Conservation (phyloP, 1,140 invertebrate species). For the Aphaenogaster floridana region DNA sequence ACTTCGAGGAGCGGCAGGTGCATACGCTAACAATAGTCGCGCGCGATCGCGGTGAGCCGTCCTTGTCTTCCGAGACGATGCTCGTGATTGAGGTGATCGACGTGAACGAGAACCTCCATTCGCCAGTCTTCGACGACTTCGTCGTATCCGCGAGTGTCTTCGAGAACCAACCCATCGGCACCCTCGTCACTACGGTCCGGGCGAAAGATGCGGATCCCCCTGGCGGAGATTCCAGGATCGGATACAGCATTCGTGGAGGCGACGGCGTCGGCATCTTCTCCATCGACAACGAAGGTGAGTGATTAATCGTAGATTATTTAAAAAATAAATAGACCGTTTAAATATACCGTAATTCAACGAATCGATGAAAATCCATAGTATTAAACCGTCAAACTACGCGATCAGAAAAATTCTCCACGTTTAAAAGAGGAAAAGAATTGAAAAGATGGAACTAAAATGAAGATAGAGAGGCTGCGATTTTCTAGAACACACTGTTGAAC, state of each 20-base stretch:
- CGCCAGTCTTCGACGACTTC: conserved; percentile 95
- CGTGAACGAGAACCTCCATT: conserved; percentile 96
- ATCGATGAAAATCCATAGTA: not conserved
- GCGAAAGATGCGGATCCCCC: conserved; percentile 93
- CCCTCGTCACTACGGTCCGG: conserved; percentile 91
- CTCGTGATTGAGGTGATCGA: conserved; percentile 96
- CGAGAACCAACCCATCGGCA: conserved; percentile 92
- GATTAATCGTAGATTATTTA: not conserved
- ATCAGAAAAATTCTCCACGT: not conserved
- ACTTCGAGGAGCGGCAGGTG: conserved; percentile 95
- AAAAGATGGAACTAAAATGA: not conserved
- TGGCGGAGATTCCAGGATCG: conserved; percentile 92
- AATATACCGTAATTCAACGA: not conserved
- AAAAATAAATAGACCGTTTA: too few relatives aligned
- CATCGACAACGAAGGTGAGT: conserved; percentile 95
- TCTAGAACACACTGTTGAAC: not conserved
- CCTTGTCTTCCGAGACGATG: conserved; percentile 91
- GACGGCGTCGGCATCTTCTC: conserved; percentile 96
- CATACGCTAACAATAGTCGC: conserved; percentile 95
- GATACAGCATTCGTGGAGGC: conserved; percentile 95
- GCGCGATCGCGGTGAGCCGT: conserved; percentile 92
- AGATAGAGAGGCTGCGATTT: not conserved
- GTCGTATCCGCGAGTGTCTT: conserved; percentile 90
- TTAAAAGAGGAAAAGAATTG: not conserved
- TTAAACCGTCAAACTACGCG: not conserved